Evolutionary conservation across 2,888 invertebrate genomes (phyloP).

Genomic region (Schizotus pectinicornis): DNA sequence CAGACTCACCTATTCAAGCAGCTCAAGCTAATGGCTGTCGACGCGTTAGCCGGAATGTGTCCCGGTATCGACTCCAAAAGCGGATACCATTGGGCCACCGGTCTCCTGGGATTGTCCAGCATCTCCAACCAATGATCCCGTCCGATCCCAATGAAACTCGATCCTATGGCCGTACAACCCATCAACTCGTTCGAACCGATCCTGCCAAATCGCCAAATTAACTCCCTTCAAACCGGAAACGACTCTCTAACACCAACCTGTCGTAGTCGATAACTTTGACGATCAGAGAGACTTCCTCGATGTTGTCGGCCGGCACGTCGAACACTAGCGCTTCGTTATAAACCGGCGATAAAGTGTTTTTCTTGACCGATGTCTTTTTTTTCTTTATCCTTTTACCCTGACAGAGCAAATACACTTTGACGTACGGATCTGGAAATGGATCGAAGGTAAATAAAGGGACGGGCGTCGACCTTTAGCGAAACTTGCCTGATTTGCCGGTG

Average conservation of each 20-base stretch:
- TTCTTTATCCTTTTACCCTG: constrained; percentile 91
- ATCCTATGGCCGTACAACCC: constrained; percentile 84
- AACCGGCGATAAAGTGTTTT: constrained; percentile 84
- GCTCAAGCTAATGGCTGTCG: constrained; percentile 62
- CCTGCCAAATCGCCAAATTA: constrained; percentile 59
- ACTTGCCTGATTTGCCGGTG: constrained; percentile 85
- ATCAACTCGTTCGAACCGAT: constrained; percentile 87
- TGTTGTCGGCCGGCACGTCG: constrained; percentile 83
- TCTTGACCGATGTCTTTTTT: constrained; percentile 90
- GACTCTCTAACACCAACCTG: constrained; percentile 64
- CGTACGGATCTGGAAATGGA: constrained; percentile 81
- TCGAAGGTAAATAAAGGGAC: neutral
- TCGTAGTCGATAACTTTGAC: constrained; percentile 91
- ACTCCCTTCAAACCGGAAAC: neutral
- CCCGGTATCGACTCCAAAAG: constrained; percentile 74
- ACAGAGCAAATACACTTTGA: constrained; percentile 87
- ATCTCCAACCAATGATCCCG: constrained; percentile 86
- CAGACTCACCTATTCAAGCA: constrained; percentile 70
- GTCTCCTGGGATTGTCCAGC: constrained; percentile 82
- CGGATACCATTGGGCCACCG: constrained; percentile 85
- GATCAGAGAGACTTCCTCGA: constrained; percentile 81
- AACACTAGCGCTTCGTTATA: constrained; percentile 95
- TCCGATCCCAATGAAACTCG: constrained; percentile 76
- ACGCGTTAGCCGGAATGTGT: constrained; percentile 63
- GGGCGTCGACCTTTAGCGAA: constrained; percentile 2